Evolutionary conservation across 2,113 vertebrate species (phyloP).

Genomic region (Odontophorus gujanensis): DNA sequence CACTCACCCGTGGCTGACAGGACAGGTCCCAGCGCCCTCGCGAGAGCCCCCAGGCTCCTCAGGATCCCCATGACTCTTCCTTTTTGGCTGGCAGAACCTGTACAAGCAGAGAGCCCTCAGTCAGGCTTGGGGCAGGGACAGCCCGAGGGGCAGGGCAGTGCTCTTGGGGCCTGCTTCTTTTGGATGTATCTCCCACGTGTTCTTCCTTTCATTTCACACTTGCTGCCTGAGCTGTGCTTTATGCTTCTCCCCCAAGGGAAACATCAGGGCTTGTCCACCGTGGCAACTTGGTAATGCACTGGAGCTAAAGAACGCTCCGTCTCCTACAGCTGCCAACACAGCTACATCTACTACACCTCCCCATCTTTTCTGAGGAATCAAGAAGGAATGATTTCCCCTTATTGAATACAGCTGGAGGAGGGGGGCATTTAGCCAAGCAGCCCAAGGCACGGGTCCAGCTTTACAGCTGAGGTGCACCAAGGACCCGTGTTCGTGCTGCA

Average conservation of each 20-base stretch:
- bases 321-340: not conserved
- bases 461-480: accelerated
- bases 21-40: conserved; percentile 89
- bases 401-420: not conserved
- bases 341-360: not conserved
- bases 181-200: accelerated
- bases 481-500: not conserved
- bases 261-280: not conserved
- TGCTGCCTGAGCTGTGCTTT: accelerated
- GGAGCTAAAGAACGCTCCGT: not conserved
- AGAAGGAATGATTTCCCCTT: not conserved
- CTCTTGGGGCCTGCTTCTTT: not conserved
- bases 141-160: accelerated
- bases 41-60: conserved; percentile 91
- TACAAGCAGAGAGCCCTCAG: accelerated
- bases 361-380: not conserved
- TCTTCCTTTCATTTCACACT: not conserved
- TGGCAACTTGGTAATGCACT: not conserved
- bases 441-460: accelerated
- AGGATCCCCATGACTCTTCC: conserved; percentile 95
- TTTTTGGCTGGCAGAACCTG: conserved; percentile 90
- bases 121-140: not conserved
- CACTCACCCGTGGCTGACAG: conserved; percentile 86
- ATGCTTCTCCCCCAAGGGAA: too few species aligned
- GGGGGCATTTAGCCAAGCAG: not conserved